Percentiles rank a stretch among this genome's conserved stretches.
phyloP scores from a whole-genome alignment of 2,797 vertebrate genomes.

The Numenius phaeopus region DNA sequence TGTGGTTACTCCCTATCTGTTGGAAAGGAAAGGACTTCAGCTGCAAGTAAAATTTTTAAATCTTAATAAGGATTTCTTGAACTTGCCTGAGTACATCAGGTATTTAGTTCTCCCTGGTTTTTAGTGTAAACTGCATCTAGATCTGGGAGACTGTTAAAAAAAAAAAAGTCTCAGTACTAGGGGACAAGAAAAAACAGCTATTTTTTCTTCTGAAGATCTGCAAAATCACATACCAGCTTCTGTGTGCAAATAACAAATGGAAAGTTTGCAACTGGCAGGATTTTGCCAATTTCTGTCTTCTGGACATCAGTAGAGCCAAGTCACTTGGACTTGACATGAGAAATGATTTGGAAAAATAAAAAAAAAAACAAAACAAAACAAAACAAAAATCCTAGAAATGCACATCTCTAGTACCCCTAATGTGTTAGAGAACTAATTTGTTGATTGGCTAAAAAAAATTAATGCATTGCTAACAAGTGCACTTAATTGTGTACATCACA shows the following conservation, averaged over 20 bases:
- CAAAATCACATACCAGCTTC: background rate
- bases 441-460: background rate
- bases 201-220: background rate
- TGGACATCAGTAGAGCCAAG: background rate
- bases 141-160: background rate
- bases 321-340: background rate
- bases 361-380: no score
- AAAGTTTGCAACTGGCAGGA: background rate
- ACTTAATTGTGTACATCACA: background rate
- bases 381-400: background rate
- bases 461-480: background rate
- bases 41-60: background rate
- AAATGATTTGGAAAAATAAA: background rate
- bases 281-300: background rate
- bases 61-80: background rate
- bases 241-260: background rate
- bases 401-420: rapidly evolving
- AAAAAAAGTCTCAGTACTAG: background rate
- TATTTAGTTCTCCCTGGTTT: background rate
- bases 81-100: background rate
- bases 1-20: background rate
- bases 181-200: background rate
- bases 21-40: background rate
- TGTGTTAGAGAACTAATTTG: background rate
- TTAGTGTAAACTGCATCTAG: background rate